Conservation (phyloP, 1,140 invertebrate genomes). For the Meloidogyne floridensis region DNA sequence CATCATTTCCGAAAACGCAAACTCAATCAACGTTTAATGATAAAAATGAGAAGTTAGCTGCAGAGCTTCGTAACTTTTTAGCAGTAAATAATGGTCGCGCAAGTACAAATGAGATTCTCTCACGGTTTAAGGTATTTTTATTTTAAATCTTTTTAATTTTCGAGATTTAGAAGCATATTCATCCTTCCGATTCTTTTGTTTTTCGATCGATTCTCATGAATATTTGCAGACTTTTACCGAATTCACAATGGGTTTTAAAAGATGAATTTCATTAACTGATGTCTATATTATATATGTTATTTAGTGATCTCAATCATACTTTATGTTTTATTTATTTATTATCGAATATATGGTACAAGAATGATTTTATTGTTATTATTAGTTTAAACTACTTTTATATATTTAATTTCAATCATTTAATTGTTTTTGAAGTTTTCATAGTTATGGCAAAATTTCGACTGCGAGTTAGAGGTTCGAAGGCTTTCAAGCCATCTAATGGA, state of each 20-base stretch:
- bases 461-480: conserved; percentile 24
- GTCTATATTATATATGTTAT: not conserved
- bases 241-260: conserved; percentile 48
- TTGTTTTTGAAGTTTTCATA: not conserved
- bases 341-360: not conserved
- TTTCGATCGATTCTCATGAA: conserved; percentile 52
- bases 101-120: conserved; percentile 52
- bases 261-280: conserved; percentile 41
- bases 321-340: not conserved
- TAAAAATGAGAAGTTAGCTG: conserved; percentile 56
- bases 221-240: conserved; percentile 33
- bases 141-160: conserved; percentile 38
- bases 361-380: not conserved
- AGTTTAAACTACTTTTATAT: not conserved
- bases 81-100: conserved; percentile 40
- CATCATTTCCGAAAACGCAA: conserved; percentile 41
- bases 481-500: not conserved
- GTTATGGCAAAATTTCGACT: conserved; percentile 8
- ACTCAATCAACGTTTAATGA: conserved; percentile 38
- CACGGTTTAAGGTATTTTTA: conserved; percentile 49
- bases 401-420: not conserved
- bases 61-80: conserved; percentile 53
- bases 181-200: conserved; percentile 48
- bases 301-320: not conserved
- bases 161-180: conserved; percentile 43